phyloP scores from a whole-genome alignment of 1,140 invertebrate genomes.

The Lepidurus apus region DNA sequence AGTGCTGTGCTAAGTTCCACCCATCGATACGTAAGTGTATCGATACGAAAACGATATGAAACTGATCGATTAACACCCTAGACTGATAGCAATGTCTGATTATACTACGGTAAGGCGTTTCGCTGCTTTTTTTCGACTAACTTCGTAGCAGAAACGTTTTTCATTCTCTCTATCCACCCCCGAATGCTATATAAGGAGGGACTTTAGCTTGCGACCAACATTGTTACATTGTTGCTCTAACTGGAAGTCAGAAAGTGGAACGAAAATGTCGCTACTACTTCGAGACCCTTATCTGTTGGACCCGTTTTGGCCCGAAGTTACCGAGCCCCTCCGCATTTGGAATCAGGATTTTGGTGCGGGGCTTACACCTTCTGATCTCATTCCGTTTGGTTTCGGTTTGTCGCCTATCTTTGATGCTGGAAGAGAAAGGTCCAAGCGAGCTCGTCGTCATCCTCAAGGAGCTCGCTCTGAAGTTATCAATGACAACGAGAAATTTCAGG shows the following conservation, averaged over 20 bases:
- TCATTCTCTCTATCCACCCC: neutral
- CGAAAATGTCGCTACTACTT: neutral
- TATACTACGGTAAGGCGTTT: neutral
- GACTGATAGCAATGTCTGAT: too few relatives aligned
- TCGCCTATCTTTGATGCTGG: neutral
- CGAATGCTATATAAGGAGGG: neutral
- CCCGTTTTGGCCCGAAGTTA: constrained; percentile 11
- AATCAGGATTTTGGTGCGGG: neutral
- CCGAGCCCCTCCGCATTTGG: neutral
- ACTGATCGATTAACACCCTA: too few relatives aligned
- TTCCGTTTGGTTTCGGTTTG: neutral
- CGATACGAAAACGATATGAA: too few relatives aligned
- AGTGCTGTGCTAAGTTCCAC: too few relatives aligned
- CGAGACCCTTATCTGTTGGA: neutral
- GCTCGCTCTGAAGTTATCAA: constrained; percentile 25
- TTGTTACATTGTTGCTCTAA: neutral
- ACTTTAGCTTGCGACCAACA: neutral
- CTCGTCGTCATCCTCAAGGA: neutral
- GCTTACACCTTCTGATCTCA: neutral
- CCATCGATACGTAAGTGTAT: too few relatives aligned
- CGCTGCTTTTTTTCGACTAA: neutral
- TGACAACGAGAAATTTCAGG: constrained; percentile 29
- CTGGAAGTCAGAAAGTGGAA: neutral
- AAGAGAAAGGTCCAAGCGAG: neutral
- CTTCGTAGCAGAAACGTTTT: constrained; percentile 4